These are phyloP conservation scores for Actinia equina DNA, from an alignment of 64 coral and sea anemone species.

Conservation along the genomic window DNA sequence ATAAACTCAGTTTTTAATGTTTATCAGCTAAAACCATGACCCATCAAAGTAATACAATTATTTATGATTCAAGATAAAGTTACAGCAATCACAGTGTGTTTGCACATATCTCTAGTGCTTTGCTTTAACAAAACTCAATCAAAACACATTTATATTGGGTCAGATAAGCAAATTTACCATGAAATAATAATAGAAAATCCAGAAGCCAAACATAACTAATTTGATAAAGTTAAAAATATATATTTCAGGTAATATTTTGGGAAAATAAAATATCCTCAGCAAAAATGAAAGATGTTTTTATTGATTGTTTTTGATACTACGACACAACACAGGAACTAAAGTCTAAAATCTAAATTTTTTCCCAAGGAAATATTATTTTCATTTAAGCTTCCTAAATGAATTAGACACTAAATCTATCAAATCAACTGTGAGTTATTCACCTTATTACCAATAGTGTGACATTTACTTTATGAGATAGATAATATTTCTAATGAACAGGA, in stretches of 20 bases:
- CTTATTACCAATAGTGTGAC: conserved; percentile 9
- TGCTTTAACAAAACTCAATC: conserved; percentile 28
- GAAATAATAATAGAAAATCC: background rate
- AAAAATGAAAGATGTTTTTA: conserved; percentile 5
- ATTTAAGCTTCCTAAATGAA: conserved; percentile 16
- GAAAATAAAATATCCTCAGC: background rate
- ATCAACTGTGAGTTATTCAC: conserved; percentile 4
- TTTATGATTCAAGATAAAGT: conserved; percentile 16
- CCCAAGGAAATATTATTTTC: conserved; percentile 23
- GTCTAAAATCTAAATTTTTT: background rate
- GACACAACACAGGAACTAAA: conserved; percentile 14
- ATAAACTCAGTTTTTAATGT: conserved; percentile 6
- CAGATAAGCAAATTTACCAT: conserved; percentile 24
- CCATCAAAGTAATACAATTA: conserved; percentile 5
- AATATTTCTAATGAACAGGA: conserved; percentile 32
- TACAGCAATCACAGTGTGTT: background rate
- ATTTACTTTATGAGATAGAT: conserved; percentile 35
- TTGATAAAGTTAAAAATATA: conserved; percentile 5
- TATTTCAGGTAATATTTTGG: background rate
- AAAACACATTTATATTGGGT: conserved; percentile 5
- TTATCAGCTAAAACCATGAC: background rate
- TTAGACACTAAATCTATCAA: conserved; percentile 14
- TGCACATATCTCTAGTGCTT: conserved; percentile 17
- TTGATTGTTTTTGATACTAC: background rate
- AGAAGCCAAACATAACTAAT: conserved; percentile 9